phyloP scores from a whole-genome alignment of 2,113 vertebrate genomes.

The Glareola pratincola region DNA sequence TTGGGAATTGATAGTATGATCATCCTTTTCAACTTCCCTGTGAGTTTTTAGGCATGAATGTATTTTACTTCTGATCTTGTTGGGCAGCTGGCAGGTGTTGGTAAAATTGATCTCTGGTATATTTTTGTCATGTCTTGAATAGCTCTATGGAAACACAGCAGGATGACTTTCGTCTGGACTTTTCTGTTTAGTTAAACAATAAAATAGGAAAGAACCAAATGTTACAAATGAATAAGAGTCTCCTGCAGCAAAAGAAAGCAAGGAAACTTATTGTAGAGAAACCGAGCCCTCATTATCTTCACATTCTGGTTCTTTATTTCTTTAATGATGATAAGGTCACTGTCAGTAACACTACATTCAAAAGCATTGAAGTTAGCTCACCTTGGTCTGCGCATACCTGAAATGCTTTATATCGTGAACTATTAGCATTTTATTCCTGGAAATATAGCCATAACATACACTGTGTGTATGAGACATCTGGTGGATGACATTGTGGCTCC shows the following conservation, averaged over 20 bases:
- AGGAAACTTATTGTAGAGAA: neutral
- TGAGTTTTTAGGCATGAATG: neutral
- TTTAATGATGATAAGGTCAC: neutral
- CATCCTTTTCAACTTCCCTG: neutral
- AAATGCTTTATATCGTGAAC: neutral
- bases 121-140: neutral
- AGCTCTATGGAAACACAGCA: neutral
- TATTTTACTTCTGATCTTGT: neutral
- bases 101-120: neutral
- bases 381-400: neutral
- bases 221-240: neutral
- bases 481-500: neutral
- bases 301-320: neutral
- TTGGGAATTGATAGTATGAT: neutral
- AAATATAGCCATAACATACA: neutral
- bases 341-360: neutral
- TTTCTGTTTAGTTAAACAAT: constrained; percentile 40
- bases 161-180: neutral
- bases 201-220: neutral
- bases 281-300: neutral
- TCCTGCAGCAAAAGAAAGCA: neutral
- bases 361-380: neutral
- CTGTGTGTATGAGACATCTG: neutral
- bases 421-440: neutral
- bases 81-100: neutral